Base-by-base conservation (phyloP, 2,113 vertebrate genomes). In the Caracal caracal region DNA sequence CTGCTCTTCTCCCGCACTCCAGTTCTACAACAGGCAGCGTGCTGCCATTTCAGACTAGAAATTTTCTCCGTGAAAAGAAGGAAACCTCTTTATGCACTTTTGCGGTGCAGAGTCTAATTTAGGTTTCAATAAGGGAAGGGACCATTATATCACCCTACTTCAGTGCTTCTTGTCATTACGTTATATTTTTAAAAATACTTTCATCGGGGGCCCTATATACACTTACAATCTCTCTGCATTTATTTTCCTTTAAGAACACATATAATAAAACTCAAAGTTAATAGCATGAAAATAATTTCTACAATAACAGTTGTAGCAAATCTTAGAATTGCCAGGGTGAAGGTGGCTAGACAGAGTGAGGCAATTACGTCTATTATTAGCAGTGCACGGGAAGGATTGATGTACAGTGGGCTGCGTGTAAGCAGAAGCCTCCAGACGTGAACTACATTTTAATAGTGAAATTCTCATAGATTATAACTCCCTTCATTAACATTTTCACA, bases 401-500 rank as follows among this genome's bases (percentile, higher is more conserved):
- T 99, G 99, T 98, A 98, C 99, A 98, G 99, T 97, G 98, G 99
- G 99, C 99, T 94, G 98, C 96, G 95, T 94, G 98, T 98, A 99
- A 99, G 99, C 98, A 98, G 99, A 98, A 99, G 98, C 99, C 98
- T 98, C 79, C 56, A 88, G 99, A 99, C 99, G 99, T 99, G 99
- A 99, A 98, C 98, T 82, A 98, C 99, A 99, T 99, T 99, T 98
- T 99, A 99, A 99, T 99, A 90, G 98, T 98, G 98, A 99, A 98
- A 99, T 99, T 99, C 99, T 99, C 93, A 97, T 98, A 98, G 99
- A 99, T 99, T 99, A 99, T 99, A 98, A 99, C 99, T 99, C 98
- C 99, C 99, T 99, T 99, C 99, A 99, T 99, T 99, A 99, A 99
- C 99, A 99, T 99, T 99, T 99, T 99, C 99, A 99, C 99, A 99